phyloP scores from a whole-genome alignment of 2,113 vertebrate genomes.

The Xiphorhynchus elegans region DNA sequence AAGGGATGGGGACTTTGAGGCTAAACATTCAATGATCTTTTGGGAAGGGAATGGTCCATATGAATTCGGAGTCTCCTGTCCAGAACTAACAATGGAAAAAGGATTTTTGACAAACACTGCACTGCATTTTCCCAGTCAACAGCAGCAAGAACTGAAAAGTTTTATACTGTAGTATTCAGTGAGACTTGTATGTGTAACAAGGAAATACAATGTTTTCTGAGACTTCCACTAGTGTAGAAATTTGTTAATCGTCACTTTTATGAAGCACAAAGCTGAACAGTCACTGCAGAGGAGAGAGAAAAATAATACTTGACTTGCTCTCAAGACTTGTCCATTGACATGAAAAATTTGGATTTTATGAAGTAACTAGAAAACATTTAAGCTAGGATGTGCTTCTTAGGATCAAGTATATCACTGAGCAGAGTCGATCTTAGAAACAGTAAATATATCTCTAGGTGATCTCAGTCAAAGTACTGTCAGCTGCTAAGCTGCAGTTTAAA shows the following conservation, averaged over 20 bases:
- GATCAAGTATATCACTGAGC: not conserved
- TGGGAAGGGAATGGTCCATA: not conserved
- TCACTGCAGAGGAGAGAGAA: not conserved
- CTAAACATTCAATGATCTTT: not conserved
- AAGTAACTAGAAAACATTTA: not conserved
- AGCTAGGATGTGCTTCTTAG: not conserved
- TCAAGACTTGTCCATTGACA: not conserved
- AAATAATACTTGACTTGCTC: not conserved
- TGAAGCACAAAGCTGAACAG: not conserved
- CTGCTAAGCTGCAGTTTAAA: slow-evolving; percentile 2
- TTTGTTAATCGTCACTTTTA: not conserved
- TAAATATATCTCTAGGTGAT: not conserved
- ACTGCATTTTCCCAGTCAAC: not conserved
- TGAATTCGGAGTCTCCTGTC: not conserved
- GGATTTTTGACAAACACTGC: not conserved
- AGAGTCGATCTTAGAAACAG: not conserved
- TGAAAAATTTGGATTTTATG: not conserved
- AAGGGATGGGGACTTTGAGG: not conserved
- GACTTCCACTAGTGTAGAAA: not conserved
- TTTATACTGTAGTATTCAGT: not conserved
- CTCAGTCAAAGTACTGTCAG: not conserved
- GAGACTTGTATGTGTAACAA: not conserved
- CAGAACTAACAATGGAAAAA: not conserved
- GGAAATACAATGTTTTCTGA: not conserved
- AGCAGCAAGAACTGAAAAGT: not conserved